Base-by-base conservation (phyloP, 2,888 invertebrate genomes). In the Ormyrus nitidulus region DNA sequence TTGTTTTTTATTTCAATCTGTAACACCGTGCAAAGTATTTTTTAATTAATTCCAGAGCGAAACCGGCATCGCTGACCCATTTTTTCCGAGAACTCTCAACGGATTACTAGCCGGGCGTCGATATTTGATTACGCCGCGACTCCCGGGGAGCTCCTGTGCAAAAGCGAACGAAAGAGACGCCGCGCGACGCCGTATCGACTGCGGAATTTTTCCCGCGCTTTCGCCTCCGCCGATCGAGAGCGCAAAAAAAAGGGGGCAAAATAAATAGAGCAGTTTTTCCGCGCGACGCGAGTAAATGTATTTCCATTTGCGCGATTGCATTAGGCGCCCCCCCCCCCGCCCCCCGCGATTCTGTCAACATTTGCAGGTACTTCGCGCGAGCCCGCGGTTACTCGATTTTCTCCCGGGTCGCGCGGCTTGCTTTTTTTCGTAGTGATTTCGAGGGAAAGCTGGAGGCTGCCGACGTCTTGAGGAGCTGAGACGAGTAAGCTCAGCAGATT, bases 251-350 rank as follows among this genome's bases (percentile, higher is more conserved):
- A 74, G 77, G 81, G 79, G 75, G 79, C 34, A 34, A 79, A 81
- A 73, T 79, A 78, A 81, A 81, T 72, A 79, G 79, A 83, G 64
- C 80, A 64, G 61, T 34, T 78, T 34, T 81, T 77, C 75, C 74
- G 66, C 74, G 66, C 48, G 61, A 49, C 3, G 34, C 76, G 34
- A 83, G 81, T 82, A 84, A 83, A 82, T 83, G 83, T 78, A 78
- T 83, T 84, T 83, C 77, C 81, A 84, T 83, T 83, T 81, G 78
- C 81, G 76, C 79, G 82, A 84, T 83, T 81, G 82, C 79, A 80
- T 83, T 81, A 82, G 81, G 76, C 75, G 56, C 10, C 34, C 4
- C 4, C 34, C 4, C 0, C 4, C 4, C 0, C 34, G 4, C 34
- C 0, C 34, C 34, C 3, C 1, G 34, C 34, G 0, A 34, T 34